Evolutionary conservation across 2,797 vertebrate species (phyloP).

Genomic region (Falco berigora): DNA sequence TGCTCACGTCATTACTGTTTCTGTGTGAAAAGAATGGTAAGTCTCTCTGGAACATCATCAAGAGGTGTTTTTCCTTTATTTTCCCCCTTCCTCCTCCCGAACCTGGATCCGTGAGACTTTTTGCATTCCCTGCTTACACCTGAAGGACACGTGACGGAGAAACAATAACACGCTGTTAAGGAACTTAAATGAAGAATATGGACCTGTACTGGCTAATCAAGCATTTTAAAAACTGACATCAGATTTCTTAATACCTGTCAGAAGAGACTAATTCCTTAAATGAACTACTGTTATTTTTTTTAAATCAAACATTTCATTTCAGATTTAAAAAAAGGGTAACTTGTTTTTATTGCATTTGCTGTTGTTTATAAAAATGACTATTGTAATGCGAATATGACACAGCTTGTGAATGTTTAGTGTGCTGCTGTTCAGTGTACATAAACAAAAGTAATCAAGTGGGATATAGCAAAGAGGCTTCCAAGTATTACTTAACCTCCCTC

Average conservation of each 20-base stretch:
- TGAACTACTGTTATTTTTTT: conserved; percentile 82
- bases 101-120: conserved; percentile 59
- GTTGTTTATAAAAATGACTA: conserved; percentile 89
- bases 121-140: conserved; percentile 59
- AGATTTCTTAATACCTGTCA: conserved; percentile 75
- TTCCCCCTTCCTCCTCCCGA: neutral
- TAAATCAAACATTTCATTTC: conserved; percentile 86
- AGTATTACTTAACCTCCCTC: conserved; percentile 97
- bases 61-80: conserved; percentile 20
- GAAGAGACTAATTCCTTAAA: conserved; percentile 81
- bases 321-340: conserved; percentile 84
- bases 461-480: conserved; percentile 88
- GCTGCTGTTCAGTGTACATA: conserved; percentile 94
- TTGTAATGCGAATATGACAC: conserved; percentile 97
- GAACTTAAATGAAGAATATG: conserved; percentile 68
- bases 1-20: conserved; percentile 28
- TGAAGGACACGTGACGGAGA: conserved; percentile 52
- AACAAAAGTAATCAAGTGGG: conserved; percentile 84
- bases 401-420: conserved; percentile 99
- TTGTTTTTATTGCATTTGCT: conserved; percentile 86
- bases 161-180: neutral
- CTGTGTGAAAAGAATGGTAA: conserved; percentile 32
- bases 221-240: conserved; percentile 73
- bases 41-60: conserved; percentile 48
- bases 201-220: conserved; percentile 51